These are phyloP conservation scores for Enoplosus armatus DNA, from an alignment of 2,797 vertebrate species.

Conservation along the genomic window DNA sequence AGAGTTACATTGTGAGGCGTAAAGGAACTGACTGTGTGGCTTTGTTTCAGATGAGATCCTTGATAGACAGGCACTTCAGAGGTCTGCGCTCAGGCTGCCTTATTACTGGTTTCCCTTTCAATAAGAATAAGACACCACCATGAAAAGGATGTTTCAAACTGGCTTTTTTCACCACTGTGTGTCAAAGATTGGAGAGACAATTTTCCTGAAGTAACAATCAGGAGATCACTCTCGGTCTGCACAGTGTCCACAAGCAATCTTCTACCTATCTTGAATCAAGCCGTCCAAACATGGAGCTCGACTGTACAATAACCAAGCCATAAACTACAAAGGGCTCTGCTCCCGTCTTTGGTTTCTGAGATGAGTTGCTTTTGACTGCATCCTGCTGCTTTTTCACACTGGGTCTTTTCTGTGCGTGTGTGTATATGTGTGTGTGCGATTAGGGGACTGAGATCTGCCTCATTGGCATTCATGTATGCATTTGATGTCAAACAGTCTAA, in stretches of 20 bases:
- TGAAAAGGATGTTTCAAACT: conserved; percentile 42
- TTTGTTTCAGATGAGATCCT: conserved; percentile 35
- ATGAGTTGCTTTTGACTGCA: conserved; percentile 45
- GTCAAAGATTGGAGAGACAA: conserved; percentile 44
- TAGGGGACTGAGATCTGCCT: conserved; percentile 60
- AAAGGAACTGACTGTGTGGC: conserved; percentile 12
- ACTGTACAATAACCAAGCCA: conserved; percentile 40
- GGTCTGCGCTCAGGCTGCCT: conserved; percentile 26
- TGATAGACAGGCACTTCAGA: conserved; percentile 40
- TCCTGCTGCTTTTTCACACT: conserved; percentile 37
- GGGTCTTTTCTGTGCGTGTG: conserved; percentile 12
- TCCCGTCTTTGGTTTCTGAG: conserved; percentile 40
- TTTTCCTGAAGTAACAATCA: conserved; percentile 63
- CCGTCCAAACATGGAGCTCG: conserved; percentile 44
- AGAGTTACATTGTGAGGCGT: background rate
- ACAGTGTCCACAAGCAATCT: conserved; percentile 41
- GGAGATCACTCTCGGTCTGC: conserved; percentile 34
- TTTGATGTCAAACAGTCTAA: conserved; percentile 83
- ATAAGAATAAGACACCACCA: conserved; percentile 38
- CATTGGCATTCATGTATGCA: conserved; percentile 83
- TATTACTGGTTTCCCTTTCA: conserved; percentile 57
- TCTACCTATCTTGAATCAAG: conserved; percentile 38
- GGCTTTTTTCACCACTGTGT: conserved; percentile 8
- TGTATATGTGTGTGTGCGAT: conserved; percentile 21
- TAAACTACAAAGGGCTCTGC: conserved; percentile 35